These are phyloP conservation scores for Piliocolobus tephrosceles DNA, from an alignment of 2,113 vertebrate genomes.

Conservation along the genomic window DNA sequence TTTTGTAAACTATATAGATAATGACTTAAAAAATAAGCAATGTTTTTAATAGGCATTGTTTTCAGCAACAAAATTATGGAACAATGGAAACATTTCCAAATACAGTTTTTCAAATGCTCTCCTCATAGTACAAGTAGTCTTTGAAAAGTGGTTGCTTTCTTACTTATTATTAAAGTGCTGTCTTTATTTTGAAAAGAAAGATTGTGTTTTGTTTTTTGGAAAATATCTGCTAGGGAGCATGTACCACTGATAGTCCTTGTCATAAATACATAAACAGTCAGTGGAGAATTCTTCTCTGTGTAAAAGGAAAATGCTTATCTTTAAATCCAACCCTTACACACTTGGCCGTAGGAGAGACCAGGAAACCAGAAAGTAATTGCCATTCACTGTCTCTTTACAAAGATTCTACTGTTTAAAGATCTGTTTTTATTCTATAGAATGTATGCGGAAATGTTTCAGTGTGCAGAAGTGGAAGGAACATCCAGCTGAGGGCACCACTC, in stretches of 20 bases:
- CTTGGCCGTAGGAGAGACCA: neutral
- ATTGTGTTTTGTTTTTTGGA: neutral
- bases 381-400: neutral
- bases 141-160: slow-evolving; percentile 39
- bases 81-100: slow-evolving; percentile 20
- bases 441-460: neutral
- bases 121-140: neutral
- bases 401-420: neutral
- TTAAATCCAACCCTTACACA: neutral
- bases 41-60: slow-evolving; percentile 24
- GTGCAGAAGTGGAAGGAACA: neutral
- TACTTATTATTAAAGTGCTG: neutral
- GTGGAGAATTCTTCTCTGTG: neutral
- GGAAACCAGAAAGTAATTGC: neutral
- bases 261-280: neutral
- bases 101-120: neutral
- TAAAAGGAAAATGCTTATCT: slow-evolving; percentile 2
- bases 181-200: slow-evolving; percentile 39
- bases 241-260: neutral
- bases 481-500: neutral
- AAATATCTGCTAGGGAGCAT: neutral
- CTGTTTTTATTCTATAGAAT: neutral
- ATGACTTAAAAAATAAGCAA: neutral
- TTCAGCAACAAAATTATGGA: slow-evolving; percentile 9
- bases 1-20: slow-evolving; percentile 19